Evolutionary conservation across 2,888 invertebrate species (phyloP).

Genomic region (Glyphotaelius pellucidus): DNA sequence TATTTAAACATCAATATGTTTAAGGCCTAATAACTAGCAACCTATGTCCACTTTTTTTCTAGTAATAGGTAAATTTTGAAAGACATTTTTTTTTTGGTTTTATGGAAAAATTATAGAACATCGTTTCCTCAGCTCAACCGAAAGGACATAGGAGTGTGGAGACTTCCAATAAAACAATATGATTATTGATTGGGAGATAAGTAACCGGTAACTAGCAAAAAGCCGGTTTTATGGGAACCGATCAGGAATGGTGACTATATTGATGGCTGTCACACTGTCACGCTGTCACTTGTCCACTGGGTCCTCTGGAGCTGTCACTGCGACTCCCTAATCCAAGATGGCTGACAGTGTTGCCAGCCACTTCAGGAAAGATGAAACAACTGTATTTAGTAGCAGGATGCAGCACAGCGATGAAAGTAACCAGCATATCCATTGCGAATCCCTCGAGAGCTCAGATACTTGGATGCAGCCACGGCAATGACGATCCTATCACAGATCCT

Average conservation of each 20-base stretch:
- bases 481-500: too few species aligned
- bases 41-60: too few species aligned
- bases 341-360: not conserved
- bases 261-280: slow-evolving; percentile 20
- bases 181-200: not conserved
- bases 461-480: too few species aligned
- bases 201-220: not conserved
- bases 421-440: not conserved
- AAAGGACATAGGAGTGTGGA: not conserved
- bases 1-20: not conserved
- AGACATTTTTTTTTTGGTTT: not conserved
- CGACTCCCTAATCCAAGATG: slow-evolving; percentile 39
- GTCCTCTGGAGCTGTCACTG: not conserved
- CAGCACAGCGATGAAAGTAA: not conserved
- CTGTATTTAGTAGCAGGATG: not conserved
- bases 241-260: not conserved
- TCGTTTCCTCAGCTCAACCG: too few species aligned
- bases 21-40: too few species aligned
- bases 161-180: not conserved
- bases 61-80: too few species aligned
- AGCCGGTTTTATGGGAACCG: not conserved
- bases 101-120: not conserved
- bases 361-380: not conserved
- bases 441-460: too few species aligned
- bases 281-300: slow-evolving; percentile 8